These are phyloP conservation scores for Calonectris borealis DNA, from an alignment of 2,113 vertebrate species.

Conservation along the genomic window DNA sequence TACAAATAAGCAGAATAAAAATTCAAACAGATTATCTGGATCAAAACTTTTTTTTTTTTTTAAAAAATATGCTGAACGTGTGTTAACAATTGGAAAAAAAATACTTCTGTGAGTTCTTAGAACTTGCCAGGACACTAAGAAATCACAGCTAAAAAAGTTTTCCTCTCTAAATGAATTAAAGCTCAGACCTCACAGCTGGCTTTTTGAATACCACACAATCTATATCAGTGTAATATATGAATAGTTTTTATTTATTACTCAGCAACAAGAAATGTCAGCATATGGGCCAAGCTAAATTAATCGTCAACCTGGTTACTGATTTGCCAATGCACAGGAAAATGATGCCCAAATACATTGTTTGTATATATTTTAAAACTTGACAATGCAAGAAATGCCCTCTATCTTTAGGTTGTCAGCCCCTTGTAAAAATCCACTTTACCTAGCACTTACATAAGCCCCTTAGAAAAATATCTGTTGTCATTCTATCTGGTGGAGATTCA, in stretches of 20 bases:
- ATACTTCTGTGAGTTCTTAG: background rate
- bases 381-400: background rate
- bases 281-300: background rate
- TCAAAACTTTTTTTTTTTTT: background rate
- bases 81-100: background rate
- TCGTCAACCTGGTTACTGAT: background rate
- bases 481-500: background rate
- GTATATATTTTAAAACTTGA: background rate
- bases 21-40: background rate
- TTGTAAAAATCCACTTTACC: background rate
- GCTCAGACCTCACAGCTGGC: background rate
- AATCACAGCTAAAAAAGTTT: constrained; percentile 2
- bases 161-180: constrained; percentile 8
- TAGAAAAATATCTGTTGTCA: background rate
- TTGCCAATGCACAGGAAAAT: background rate
- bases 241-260: background rate
- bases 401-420: background rate
- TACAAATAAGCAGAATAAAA: constrained; percentile 19
- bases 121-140: constrained; percentile 23
- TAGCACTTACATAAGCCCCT: background rate
- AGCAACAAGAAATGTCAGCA: background rate
- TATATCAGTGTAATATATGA: background rate
- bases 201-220: background rate
- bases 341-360: background rate
- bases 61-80: background rate